These are phyloP conservation scores for Lasioglossum malachurum DNA, from an alignment of 2,888 invertebrate species.

Conservation along the genomic window DNA sequence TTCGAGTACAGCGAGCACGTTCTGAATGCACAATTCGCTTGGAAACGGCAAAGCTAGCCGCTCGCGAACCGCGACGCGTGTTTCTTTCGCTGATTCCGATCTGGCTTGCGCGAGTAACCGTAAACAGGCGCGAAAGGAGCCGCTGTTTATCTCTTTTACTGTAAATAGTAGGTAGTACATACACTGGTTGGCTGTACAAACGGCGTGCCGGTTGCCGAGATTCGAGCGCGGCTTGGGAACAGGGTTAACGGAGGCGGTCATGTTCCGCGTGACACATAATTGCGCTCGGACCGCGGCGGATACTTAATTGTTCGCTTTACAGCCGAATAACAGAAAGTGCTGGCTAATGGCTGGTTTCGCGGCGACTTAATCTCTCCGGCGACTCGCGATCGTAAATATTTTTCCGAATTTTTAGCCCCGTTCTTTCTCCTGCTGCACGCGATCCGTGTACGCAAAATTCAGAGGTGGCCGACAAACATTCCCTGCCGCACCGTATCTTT, in stretches of 20 bases:
- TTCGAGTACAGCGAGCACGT: conserved; percentile 32
- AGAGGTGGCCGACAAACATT: background rate
- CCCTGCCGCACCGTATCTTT: background rate
- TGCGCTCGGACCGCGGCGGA: background rate
- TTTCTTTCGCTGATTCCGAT: conserved; percentile 65
- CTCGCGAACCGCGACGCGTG: conserved; percentile 41
- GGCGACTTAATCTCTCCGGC: background rate
- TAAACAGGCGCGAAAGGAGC: conserved; percentile 66
- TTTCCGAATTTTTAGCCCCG: background rate
- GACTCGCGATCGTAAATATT: conserved; percentile 1
- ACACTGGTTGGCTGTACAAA: conserved; percentile 33
- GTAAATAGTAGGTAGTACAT: conserved; percentile 49
- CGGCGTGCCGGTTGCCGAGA: conserved; percentile 41
- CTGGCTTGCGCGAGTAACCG: conserved; percentile 49
- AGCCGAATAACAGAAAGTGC: conserved; percentile 9
- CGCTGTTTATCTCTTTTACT: conserved; percentile 65
- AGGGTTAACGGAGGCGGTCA: conserved; percentile 33
- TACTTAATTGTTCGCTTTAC: background rate
- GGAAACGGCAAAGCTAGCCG: conserved; percentile 11
- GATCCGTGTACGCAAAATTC: background rate
- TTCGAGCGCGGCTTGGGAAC: conserved; percentile 55
- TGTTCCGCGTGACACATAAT: conserved; percentile 46
- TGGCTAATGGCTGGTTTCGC: background rate
- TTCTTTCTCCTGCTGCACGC: background rate
- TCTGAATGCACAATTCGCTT: background rate